Evolutionary conservation across 2,113 vertebrate species (phyloP).

Genomic region (Parotia lawesii): DNA sequence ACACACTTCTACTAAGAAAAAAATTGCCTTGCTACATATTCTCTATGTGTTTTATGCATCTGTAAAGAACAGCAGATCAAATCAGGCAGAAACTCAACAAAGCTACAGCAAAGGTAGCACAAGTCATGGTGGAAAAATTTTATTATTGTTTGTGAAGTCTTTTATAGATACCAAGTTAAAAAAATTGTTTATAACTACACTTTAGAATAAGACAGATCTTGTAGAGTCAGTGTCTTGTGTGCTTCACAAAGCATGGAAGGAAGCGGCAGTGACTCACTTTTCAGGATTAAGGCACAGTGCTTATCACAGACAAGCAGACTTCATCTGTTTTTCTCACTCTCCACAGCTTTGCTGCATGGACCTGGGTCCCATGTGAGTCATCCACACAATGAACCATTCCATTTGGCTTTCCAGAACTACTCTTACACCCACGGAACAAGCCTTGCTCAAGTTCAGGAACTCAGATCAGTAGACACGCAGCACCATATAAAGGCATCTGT

Average conservation of each 20-base stretch:
- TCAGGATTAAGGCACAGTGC: neutral
- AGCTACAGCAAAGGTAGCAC: neutral
- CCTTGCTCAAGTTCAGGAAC: neutral
- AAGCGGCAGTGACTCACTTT: neutral
- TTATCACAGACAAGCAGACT: neutral
- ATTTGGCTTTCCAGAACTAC: neutral
- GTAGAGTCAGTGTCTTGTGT: neutral
- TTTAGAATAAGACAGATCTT: neutral
- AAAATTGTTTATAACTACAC: neutral
- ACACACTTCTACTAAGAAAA: neutral
- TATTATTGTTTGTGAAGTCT: neutral
- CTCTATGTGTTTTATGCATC: neutral
- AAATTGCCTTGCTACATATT: neutral
- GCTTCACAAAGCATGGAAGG: neutral
- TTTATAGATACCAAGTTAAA: neutral
- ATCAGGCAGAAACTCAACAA: neutral
- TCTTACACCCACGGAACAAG: fast-evolving
- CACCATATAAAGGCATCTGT: neutral
- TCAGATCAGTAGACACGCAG: neutral
- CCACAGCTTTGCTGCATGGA: neutral
- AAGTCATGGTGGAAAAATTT: neutral
- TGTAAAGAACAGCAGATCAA: neutral
- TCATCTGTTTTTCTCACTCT: neutral
- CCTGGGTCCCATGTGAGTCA: neutral
- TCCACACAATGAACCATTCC: fast-evolving